Percentiles rank a stretch among this genome's conserved stretches.
Conservation (phyloP, 2,797 vertebrate species). For the Enteromius paludinosus region DNA sequence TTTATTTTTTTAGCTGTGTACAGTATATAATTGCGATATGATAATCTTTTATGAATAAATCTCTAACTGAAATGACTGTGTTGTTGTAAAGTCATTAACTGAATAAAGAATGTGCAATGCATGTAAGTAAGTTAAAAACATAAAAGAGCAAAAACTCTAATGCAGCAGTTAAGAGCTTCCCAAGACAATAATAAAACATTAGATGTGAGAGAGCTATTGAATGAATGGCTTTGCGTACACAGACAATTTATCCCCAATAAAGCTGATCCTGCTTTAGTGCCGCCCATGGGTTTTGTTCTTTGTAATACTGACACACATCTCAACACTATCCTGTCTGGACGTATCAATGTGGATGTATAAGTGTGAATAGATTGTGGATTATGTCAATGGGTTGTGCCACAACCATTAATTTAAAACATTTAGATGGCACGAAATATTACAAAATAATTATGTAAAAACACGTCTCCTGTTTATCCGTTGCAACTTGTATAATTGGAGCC, state of each 20-base stretch:
- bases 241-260: constrained; percentile 3
- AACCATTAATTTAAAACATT: neutral
- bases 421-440: neutral
- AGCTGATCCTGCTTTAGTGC: neutral
- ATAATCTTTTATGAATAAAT: neutral
- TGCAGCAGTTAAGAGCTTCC: neutral
- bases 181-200: neutral
- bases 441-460: constrained; percentile 4
- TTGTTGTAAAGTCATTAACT: neutral
- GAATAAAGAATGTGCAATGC: neutral
- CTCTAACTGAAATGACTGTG: neutral
- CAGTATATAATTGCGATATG: no score
- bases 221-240: neutral
- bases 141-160: neutral
- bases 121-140: neutral
- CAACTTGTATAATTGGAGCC: neutral
- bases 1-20: no score
- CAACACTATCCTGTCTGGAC: constrained; percentile 12
- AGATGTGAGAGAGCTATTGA: neutral
- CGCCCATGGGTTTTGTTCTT: neutral
- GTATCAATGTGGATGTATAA: neutral
- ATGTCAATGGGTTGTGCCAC: constrained; percentile 17
- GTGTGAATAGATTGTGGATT: constrained; percentile 16
- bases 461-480: neutral
- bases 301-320: neutral